Evolutionary conservation across 2,797 vertebrate species (phyloP).

Genomic region (Cuniculus paca): DNA sequence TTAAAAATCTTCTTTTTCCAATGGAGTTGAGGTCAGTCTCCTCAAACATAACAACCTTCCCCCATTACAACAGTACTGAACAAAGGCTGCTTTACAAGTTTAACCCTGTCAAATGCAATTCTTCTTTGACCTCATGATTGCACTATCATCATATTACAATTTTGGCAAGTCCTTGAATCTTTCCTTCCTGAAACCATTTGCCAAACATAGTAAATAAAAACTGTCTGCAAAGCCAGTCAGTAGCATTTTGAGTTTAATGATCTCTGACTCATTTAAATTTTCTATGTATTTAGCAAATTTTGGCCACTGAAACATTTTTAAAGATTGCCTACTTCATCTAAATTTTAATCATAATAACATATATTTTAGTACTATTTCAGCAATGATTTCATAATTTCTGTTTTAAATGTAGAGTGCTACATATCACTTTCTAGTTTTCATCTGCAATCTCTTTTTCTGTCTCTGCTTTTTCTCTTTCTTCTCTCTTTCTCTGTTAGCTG

Average conservation of each 20-base stretch:
- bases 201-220: too few relatives aligned
- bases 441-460: neutral
- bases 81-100: neutral
- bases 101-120: too few relatives aligned
- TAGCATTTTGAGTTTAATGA: neutral
- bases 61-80: too few relatives aligned
- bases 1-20: neutral
- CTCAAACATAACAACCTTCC: too few relatives aligned
- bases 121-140: neutral
- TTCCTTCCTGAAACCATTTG: neutral
- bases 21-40: neutral
- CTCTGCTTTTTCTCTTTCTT: rapidly evolving
- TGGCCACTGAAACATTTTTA: neutral
- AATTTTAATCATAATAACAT: neutral
- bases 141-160: neutral
- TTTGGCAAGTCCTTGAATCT: too few relatives aligned
- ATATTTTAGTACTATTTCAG: neutral
- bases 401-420: neutral
- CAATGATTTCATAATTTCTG: neutral
- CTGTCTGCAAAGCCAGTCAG: too few relatives aligned
- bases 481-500: neutral
- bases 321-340: neutral
- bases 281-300: neutral
- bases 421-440: neutral
- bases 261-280: neutral